Percentiles rank a stretch among this genome's conserved stretches.
These are phyloP conservation scores for Xenops minutus DNA, from an alignment of 2,797 vertebrate genomes.

Conservation along the genomic window DNA sequence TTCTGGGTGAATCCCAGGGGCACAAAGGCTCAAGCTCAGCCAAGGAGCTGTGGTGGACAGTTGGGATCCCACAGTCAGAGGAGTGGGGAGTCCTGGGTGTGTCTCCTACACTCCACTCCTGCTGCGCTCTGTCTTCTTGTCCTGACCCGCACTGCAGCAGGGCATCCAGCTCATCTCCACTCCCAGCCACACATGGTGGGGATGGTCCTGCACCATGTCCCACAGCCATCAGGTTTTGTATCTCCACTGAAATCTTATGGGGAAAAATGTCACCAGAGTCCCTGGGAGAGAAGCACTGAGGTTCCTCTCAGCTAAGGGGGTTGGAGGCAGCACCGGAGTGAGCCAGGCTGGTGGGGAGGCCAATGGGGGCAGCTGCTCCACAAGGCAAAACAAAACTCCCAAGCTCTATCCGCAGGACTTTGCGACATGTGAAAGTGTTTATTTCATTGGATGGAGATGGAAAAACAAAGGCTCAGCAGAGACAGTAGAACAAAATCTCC, in stretches of 20 bases:
- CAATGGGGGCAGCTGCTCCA: fast-evolving
- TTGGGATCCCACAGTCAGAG: neutral
- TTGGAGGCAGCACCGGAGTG: neutral
- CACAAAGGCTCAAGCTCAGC: neutral
- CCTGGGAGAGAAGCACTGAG: neutral
- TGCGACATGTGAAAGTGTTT: neutral
- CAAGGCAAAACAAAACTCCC: neutral
- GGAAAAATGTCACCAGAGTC: neutral
- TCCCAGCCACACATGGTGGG: fast-evolving
- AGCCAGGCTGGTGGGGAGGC: neutral
- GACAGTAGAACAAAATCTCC: neutral
- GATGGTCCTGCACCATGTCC: neutral
- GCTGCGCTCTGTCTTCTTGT: neutral
- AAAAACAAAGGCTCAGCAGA: slow-evolving; percentile 25
- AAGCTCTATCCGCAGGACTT: neutral
- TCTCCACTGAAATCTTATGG: neutral
- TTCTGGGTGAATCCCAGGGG: neutral
- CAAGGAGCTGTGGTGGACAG: fast-evolving
- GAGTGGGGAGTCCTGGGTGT: neutral
- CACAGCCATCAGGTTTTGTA: neutral
- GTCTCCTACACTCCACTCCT: neutral
- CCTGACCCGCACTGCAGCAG: fast-evolving
- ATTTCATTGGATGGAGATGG: slow-evolving; percentile 23
- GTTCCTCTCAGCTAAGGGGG: neutral
- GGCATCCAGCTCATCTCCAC: neutral